These are phyloP conservation scores for Matsumyia berberina DNA, from an alignment of 2,888 invertebrate genomes.

Conservation along the genomic window DNA sequence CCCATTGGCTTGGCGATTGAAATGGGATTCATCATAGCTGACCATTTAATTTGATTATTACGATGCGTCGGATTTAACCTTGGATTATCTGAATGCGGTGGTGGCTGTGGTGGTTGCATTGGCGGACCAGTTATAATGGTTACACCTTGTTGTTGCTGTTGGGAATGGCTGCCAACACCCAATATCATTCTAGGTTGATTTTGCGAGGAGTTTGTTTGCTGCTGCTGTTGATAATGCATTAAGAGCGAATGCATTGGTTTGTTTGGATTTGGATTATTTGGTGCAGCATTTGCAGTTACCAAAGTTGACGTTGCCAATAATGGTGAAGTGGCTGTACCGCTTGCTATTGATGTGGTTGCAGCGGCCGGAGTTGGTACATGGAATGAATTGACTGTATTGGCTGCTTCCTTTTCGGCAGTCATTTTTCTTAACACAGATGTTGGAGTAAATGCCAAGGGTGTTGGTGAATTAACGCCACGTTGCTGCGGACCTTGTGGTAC, in stretches of 20 bases:
- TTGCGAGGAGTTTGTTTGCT: conserved; percentile 66
- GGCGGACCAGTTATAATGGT: conserved; percentile 65
- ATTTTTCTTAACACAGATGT: conserved; percentile 97
- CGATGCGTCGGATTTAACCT: conserved; percentile 76
- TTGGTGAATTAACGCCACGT: conserved; percentile 85
- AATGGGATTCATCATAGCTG: conserved; percentile 68
- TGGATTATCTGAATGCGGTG: conserved; percentile 68
- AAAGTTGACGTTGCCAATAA: conserved; percentile 77
- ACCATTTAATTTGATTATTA: conserved; percentile 77
- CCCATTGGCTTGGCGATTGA: conserved; percentile 79
- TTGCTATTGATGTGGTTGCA: conserved; percentile 62
- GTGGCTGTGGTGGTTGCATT: conserved; percentile 63
- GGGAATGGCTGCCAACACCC: conserved; percentile 79
- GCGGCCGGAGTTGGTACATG: conserved; percentile 54
- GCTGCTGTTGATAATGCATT: conserved; percentile 77
- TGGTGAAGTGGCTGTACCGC: conserved; percentile 77
- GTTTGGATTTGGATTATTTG: conserved; percentile 77
- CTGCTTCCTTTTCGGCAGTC: conserved; percentile 93
- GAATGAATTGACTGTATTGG: conserved; percentile 81
- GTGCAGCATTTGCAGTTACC: conserved; percentile 77
- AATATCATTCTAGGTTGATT: conserved; percentile 82
- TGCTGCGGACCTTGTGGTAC: conserved; percentile 78
- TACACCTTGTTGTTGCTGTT: conserved; percentile 71
- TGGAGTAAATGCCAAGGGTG: conserved; percentile 94
- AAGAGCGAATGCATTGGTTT: conserved; percentile 63